A percentile compares a stretch with the other conserved stretches of the same genome.
These are phyloP conservation scores for Chlorops oryzae DNA, from an alignment of 1,140 invertebrate genomes.

Conservation along the genomic window DNA sequence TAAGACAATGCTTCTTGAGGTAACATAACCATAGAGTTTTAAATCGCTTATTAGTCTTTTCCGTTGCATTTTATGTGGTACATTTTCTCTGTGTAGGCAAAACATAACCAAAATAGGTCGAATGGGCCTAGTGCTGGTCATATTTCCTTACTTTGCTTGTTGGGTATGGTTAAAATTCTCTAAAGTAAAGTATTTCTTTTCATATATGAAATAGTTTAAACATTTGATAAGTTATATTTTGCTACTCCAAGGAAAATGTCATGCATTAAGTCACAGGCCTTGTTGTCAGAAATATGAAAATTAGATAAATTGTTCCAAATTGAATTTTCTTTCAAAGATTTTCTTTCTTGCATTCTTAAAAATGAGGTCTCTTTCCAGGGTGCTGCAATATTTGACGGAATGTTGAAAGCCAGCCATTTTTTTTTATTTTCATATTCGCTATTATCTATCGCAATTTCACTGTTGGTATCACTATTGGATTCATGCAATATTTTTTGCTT, in stretches of 20 bases:
- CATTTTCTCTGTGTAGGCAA: too few species aligned
- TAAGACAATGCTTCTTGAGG: too few species aligned
- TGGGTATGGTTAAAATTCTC: background rate
- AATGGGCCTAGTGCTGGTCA: too few species aligned
- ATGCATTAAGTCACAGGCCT: too few species aligned
- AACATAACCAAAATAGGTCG: too few species aligned
- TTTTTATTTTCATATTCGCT: background rate
- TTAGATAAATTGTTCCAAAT: too few species aligned
- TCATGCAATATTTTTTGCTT: background rate
- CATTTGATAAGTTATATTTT: background rate
- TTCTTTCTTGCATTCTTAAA: constrained; percentile 1
- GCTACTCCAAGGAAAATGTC: background rate
- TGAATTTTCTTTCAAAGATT: too few species aligned
- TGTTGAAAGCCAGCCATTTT: background rate
- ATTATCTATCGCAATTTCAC: background rate
- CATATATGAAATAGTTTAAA: background rate
- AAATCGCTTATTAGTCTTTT: too few species aligned
- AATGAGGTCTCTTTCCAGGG: constrained; percentile 1
- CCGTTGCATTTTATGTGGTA: too few species aligned
- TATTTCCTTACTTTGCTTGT: too few species aligned
- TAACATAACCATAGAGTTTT: too few species aligned
- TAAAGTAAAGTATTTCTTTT: background rate
- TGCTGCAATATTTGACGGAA: background rate
- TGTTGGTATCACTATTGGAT: background rate
- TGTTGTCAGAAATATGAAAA: too few species aligned